Evolutionary conservation across 2,888 invertebrate species (phyloP), one percentile per base, ranked within the genome.

Genomic region (Eugnorisma glareosa): DNA sequence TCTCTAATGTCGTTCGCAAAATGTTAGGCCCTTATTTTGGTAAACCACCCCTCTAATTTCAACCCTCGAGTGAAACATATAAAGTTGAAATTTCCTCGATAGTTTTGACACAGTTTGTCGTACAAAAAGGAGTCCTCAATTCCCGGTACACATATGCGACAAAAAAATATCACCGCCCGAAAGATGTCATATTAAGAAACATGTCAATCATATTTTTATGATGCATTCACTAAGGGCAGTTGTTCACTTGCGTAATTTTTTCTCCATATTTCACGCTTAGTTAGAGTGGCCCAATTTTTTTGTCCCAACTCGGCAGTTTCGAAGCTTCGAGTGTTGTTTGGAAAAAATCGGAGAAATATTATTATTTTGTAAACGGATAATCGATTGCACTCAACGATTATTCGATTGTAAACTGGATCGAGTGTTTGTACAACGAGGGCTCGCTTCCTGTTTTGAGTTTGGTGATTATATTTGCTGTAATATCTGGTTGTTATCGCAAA

Each of bases 201-300:
- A 95, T 95, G 96, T 96, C 96, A 96, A 96, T 96, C 96, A 96
- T 96, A 96, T 95, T 96, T 96, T 96, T 96, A 96, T 96, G 95
- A 96, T 92, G 94, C 91, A 94, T 94, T 95, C 92, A 95, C 94
- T 94, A 92, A 84, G 91, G 90, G 67, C 92, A 87, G 93, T 94
- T 95, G 95, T 95, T 95, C 95, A 95, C 95, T 96, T 96, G 95
- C 95, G 95, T 91, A 95, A 92, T 93, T 91, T 94, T 95, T 94
- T 93, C 90, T 92, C 89, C 93, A 95, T 95, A 95, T 95, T 96
- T 95, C 93, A 96, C 95, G 96, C 94, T 94, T 92, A 92, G 95
- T 95, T 95, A 92, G 94, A 93, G 93, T 90, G 86, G 92, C 89
- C 89, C 90, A 73, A 86, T 93, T 94, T 94, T 94, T 94, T 94